Evolutionary conservation across 2,113 vertebrate species (phyloP).

Genomic region (Ceratotherium simum): DNA sequence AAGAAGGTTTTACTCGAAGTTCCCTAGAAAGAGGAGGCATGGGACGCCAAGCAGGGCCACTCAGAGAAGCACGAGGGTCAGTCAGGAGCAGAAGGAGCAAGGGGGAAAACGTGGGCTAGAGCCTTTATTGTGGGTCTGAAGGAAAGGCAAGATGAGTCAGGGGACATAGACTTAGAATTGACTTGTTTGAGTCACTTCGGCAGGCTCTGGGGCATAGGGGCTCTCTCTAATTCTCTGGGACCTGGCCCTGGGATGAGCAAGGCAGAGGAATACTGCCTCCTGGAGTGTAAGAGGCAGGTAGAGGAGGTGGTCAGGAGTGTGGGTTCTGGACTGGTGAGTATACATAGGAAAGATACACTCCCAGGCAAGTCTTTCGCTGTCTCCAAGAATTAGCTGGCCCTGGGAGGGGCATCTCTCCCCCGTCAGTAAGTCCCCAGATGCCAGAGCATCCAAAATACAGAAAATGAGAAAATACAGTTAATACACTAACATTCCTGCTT

Average conservation of each 20-base stretch:
- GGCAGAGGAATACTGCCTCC: neutral
- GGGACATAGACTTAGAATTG: too few relatives aligned
- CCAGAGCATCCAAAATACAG: neutral
- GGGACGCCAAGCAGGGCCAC: fast-evolving
- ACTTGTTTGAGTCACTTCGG: neutral
- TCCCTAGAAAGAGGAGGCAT: neutral
- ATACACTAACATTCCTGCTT: neutral
- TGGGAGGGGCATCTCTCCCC: neutral
- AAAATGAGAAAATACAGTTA: neutral
- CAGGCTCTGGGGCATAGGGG: neutral
- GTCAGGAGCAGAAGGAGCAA: neutral
- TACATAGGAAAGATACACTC: neutral
- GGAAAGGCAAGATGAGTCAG: neutral
- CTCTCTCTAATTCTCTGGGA: neutral
- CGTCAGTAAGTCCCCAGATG: neutral
- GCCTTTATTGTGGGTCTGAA: neutral
- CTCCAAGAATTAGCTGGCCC: neutral
- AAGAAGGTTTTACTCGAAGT: neutral
- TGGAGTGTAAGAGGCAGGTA: neutral
- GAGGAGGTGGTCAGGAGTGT: neutral
- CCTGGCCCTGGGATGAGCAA: too few relatives aligned
- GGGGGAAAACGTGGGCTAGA: neutral
- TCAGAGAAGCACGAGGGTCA: too few relatives aligned
- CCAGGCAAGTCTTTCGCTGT: too few relatives aligned
- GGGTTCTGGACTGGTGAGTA: neutral